A percentile compares a stretch with the other conserved stretches of the same genome.
These are phyloP conservation scores for Coenonympha arcania DNA, from an alignment of 2,888 invertebrate genomes.

Conservation along the genomic window DNA sequence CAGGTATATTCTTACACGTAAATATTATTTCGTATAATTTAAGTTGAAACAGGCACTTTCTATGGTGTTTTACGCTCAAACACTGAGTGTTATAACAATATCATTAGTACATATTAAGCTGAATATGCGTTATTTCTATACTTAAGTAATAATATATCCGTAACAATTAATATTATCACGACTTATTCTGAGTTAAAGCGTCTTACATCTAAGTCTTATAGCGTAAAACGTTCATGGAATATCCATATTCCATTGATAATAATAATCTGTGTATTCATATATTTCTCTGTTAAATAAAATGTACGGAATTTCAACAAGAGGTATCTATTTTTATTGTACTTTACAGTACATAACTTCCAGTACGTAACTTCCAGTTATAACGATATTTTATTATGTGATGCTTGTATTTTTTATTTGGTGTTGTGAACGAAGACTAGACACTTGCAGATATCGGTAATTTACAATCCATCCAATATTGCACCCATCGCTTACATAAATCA, in stretches of 20 bases:
- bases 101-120: conserved; percentile 34
- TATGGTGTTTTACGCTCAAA: conserved; percentile 28
- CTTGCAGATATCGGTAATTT: conserved; percentile 30
- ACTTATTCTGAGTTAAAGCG: conserved; percentile 67
- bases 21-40: conserved; percentile 9
- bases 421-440: conserved; percentile 37
- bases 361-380: no score
- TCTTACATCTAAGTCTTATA: conserved; percentile 42
- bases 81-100: conserved; percentile 31
- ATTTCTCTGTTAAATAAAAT: conserved; percentile 53
- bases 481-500: conserved; percentile 51
- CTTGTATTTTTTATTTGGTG: conserved; percentile 33
- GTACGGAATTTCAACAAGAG: conserved; percentile 67
- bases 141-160: conserved; percentile 35
- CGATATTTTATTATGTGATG: conserved; percentile 49
- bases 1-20: not conserved
- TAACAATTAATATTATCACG: conserved; percentile 45
- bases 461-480: conserved; percentile 37
- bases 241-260: conserved; percentile 45
- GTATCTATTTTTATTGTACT: conserved; percentile 60
- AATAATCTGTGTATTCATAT: conserved; percentile 52
- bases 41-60: conserved; percentile 27
- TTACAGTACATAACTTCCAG: no score
- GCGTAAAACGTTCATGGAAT: conserved; percentile 48
- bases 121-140: conserved; percentile 29